Evolutionary conservation across 2,113 vertebrate genomes (phyloP), one percentile per base, ranked within the genome.

Genomic region (Heterocephalus glaber): DNA sequence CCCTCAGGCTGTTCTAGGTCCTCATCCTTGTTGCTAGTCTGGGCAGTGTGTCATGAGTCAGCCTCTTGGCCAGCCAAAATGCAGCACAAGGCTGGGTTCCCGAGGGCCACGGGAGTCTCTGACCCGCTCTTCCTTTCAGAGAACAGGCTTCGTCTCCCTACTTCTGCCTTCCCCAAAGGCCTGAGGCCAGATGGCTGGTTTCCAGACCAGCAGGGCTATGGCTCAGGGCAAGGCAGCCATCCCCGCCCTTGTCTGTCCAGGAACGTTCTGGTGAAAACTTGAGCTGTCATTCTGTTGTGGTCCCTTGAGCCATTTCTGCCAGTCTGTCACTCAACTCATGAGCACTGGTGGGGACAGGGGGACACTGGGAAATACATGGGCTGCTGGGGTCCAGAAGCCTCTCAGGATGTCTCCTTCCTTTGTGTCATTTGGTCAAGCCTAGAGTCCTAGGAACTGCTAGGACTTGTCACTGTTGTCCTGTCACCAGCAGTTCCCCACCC

Each of bases 281-380:
- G 93, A 97, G 95, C 94, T 95, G 96, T 98, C 97, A 86, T 60
- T 58, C 65, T 35, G 28, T n/a, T 1, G 33, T 41, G 70, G 82
- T n/a, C 81, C 86, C 85, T 76, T 68, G 61, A 66, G 70, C 63
- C 88, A 38, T 56, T 49, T 58, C 82, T 68, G 60, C 61, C 58
- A 19, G 90, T 30, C 60, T 93, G 87, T 96, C 95, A 49, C 65
- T 87, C 85, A 61, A 5, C 82, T 76, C 38, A 81, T 35, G 61
- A 80, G 70, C 20, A n/a, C 54, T 11, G 2, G 16, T 13, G 20
- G 41, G 70, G 58, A 82, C 44, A 14, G n/a, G 86, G 30, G 44
- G 70, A 77, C 52, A 11, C 41, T 0, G 60, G 26, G 63, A 70
- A 41, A 16, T 54, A 20, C 28, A 8, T 38, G 9, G 44, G 33